Conservation (phyloP, 2,888 invertebrate species). For the Lithophane socia region DNA sequence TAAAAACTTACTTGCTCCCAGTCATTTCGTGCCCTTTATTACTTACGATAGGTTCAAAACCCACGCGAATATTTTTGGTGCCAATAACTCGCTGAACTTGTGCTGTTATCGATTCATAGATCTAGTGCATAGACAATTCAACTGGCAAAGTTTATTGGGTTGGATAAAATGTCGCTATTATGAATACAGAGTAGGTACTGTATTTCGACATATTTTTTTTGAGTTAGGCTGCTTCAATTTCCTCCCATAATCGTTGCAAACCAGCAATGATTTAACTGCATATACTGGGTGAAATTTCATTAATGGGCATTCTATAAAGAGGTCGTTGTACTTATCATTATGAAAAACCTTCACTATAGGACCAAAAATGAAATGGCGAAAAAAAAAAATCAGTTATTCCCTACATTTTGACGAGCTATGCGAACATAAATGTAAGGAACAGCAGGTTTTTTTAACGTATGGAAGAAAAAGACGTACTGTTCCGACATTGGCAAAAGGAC, state of each 20-base stretch:
- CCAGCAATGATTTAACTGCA: background rate
- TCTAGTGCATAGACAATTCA: constrained; percentile 50
- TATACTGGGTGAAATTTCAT: background rate
- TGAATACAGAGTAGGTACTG: background rate
- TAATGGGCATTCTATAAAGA: too few relatives aligned
- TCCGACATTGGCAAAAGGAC: background rate
- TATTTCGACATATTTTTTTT: background rate
- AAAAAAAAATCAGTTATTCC: too few relatives aligned
- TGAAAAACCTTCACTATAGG: too few relatives aligned
- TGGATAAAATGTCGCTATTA: constrained; percentile 21
- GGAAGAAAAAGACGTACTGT: too few relatives aligned
- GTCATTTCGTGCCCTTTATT: background rate
- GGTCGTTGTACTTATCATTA: too few relatives aligned
- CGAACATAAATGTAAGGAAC: too few relatives aligned
- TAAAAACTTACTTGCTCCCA: background rate
- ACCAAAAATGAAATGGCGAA: too few relatives aligned
- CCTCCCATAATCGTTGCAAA: background rate
- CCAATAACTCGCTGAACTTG: constrained; percentile 28
- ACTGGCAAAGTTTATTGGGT: constrained; percentile 29
- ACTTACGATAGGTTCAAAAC: constrained; percentile 1
- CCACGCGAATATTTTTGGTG: constrained; percentile 25
- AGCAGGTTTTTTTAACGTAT: too few relatives aligned
- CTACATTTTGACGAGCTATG: too few relatives aligned
- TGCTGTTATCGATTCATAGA: constrained; percentile 48
- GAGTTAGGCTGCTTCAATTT: background rate